Percentiles rank a stretch among this genome's conserved stretches.
phyloP scores from a whole-genome alignment of 2,113 vertebrate genomes.

The Onychostoma macrolepis region DNA sequence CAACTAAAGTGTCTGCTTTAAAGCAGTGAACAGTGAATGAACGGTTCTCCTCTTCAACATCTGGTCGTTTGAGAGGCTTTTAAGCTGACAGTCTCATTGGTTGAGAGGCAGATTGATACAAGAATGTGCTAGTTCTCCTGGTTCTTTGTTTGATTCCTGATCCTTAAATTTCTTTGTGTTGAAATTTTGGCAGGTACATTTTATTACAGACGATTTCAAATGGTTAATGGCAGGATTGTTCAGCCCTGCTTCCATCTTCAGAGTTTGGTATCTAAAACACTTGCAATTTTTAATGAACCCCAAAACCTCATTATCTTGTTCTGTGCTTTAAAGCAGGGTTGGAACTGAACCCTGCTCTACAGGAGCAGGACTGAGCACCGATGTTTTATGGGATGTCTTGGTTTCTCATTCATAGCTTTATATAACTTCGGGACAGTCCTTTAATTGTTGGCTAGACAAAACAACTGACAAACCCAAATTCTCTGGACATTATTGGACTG shows the following conservation, averaged over 20 bases:
- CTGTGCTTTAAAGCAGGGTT: background rate
- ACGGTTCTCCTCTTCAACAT: background rate
- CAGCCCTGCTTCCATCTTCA: background rate
- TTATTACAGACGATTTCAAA: background rate
- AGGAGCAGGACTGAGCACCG: background rate
- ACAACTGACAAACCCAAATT: background rate
- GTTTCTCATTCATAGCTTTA: background rate
- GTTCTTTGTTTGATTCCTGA: background rate
- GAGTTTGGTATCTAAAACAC: background rate
- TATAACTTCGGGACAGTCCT: background rate
- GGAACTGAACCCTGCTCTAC: background rate
- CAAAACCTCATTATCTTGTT: background rate
- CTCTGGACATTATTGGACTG: background rate
- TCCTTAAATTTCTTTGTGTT: background rate
- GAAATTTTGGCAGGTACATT: background rate
- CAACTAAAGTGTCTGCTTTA: background rate
- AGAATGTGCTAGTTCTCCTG: background rate
- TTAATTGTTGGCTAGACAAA: background rate
- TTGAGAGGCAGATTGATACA: background rate
- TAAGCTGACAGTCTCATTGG: background rate
- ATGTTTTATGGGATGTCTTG: background rate
- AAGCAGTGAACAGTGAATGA: background rate
- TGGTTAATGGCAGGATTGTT: background rate
- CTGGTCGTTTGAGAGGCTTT: conserved; percentile 3
- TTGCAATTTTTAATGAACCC: background rate